Evolutionary conservation across 35 echinoderm and acorn worm genomes (phyloP), one percentile per base, ranked within the genome.

Genomic region (Stichopus chloronotus): DNA sequence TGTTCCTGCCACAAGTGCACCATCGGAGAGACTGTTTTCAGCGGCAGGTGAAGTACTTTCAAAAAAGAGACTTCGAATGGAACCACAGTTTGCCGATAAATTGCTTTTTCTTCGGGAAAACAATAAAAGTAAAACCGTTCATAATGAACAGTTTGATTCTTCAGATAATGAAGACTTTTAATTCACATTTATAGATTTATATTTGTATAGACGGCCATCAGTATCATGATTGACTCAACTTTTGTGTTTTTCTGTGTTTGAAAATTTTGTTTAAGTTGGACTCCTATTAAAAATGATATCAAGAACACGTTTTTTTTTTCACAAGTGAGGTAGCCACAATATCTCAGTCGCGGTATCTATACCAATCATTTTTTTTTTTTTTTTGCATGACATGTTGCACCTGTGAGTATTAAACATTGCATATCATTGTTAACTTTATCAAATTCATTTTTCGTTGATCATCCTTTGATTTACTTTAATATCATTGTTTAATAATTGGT

Each of bases 21-120:
- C 84, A 17, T 57, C 84, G 5, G 84, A 87, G 22, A 87, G 84
- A 61, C 25, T 87, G 24, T 87, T 87, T 87, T 87, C 84, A 12
- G 53, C 84, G 6, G 84, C 84, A 4, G 84, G 84, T 60, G 84
- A 87, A 87, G 5, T 87, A 23, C 59, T 87, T 7, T 87, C 57
- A 4, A 87, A 87, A 22, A 87, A 83, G 79, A 83, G 79, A 14
- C 79, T 83, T 25, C 79, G 79, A 5, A 9, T 55, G 43, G 79
- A 83, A 55, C 21, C 79, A 10, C 30, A 83, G 7, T 83, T 83
- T 83, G 79, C 79, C 3, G 79, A 83, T 10, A 57, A 57, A 82
- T 7, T 82, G 2, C 79, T 82, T 82, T 82, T 82, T 53, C 79
- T 82, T 53, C 30, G 79, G 9, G 79, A 82, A 82, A 82, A 82